These are phyloP conservation scores for Miichthys miiuy DNA, from an alignment of 2,797 vertebrate species.

Conservation along the genomic window DNA sequence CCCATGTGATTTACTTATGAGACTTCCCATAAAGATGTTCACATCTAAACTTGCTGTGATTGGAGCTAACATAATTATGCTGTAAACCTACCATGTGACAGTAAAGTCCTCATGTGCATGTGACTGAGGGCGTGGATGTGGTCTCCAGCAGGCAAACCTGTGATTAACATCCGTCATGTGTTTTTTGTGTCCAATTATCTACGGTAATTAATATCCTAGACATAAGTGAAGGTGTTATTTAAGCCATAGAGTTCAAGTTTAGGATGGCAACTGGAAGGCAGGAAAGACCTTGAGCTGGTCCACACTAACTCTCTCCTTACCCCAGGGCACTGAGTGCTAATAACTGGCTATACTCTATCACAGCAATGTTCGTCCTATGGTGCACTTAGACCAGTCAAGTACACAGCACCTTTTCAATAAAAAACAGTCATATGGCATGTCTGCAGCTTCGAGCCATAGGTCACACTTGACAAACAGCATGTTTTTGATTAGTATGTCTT, in stretches of 20 bases:
- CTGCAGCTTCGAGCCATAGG: slow-evolving; percentile 52
- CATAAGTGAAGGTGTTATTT: background rate
- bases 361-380: slow-evolving; percentile 41
- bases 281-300: slow-evolving; percentile 8
- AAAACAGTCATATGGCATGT: slow-evolving; percentile 42
- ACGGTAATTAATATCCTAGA: slow-evolving; percentile 3
- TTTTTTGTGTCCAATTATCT: slow-evolving; percentile 1
- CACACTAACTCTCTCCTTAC: slow-evolving; percentile 4
- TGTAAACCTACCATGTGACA: background rate
- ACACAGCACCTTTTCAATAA: slow-evolving; percentile 54
- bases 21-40: background rate
- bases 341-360: slow-evolving; percentile 27
- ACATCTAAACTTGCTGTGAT: background rate
- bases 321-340: slow-evolving; percentile 29
- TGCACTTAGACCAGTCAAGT: slow-evolving; percentile 65
- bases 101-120: slow-evolving; percentile 5
- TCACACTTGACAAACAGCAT: slow-evolving; percentile 49
- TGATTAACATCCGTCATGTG: background rate
- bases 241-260: background rate
- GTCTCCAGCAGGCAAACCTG: background rate
- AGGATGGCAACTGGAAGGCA: background rate
- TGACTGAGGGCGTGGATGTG: background rate
- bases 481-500: slow-evolving; percentile 35
- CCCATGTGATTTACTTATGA: background rate
- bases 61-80: background rate